Base-by-base conservation (phyloP, 35 echinoderm and acorn worm genomes). In the Heliocidaris tuberculata region DNA sequence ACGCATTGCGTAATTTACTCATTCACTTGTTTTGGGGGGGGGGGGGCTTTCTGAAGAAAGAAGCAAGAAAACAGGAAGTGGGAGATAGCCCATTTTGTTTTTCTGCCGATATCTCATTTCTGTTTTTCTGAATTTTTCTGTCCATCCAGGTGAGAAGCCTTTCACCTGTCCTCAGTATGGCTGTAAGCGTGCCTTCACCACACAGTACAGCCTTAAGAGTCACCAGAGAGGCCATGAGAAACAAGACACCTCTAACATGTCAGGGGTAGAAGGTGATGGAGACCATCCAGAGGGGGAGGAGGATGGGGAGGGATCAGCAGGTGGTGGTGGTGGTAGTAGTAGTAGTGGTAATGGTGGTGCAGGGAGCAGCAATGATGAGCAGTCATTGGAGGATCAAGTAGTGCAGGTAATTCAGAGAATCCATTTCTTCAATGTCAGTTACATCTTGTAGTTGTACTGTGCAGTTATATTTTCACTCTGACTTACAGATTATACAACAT, bases 131-230 rank as follows among this genome's bases (percentile, higher is more conserved):
- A 78, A 78, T 78, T 78, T 7, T 89, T n/a, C 11, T 87, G 86
- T 0, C 2, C 24, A 12, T 48, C 47, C 92, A 99, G 98, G 98
- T 60, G 98, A 99, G 92, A 99, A 99, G 92, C 98, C 98, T 4
- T 99, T 96, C 92, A 86, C 88, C 9, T 99, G 98, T 95, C 17
- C 60, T 13, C 94, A 99, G 60, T 87, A 96, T 93, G 98, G 97
- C 6, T 99, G 98, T 85, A 95, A 94, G 50, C 95, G 92, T 91
- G 90, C 98, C 59, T 99, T 99, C 96, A 96, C 97, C 60, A 99
- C 98, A 12, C 97, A 99, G 31, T 99, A 99, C 86, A 99, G 98
- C 61, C 95, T 99, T 11, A 99, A 99, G 88, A 97, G 96, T 56
- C 98, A 99, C 48, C 49, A 94, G 60, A 97, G 95, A 94, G 95